Evolutionary conservation across 2,888 invertebrate genomes (phyloP).

Genomic region (Cryptus armator): DNA sequence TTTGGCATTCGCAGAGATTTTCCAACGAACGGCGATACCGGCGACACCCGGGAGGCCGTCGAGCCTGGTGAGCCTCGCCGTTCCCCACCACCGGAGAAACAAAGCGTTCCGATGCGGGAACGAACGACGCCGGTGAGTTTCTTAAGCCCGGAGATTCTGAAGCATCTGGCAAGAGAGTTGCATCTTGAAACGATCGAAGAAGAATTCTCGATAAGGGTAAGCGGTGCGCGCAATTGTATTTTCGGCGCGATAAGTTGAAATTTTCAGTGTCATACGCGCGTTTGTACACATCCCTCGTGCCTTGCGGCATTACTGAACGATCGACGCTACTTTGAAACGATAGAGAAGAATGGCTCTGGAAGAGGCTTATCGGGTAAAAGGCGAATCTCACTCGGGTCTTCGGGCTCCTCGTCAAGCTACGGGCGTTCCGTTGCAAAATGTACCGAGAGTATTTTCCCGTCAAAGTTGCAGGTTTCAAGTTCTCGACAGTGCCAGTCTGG

Average conservation of each 20-base stretch:
- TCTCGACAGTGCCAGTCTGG: conserved; percentile 88
- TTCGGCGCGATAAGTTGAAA: not conserved
- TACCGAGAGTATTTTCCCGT: conserved; percentile 92
- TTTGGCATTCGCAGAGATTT: conserved; percentile 60
- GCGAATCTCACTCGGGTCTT: conserved; percentile 82
- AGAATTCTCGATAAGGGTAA: conserved; percentile 89
- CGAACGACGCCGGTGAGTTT: conserved; percentile 80
- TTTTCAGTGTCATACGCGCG: too few species aligned
- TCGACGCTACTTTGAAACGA: conserved; percentile 59
- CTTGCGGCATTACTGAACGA: not conserved
- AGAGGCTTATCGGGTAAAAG: conserved; percentile 88
- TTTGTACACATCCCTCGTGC: too few species aligned
- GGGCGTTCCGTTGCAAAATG: conserved; percentile 84
- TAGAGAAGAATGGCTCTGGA: conserved; percentile 89
- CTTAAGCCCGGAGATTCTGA: conserved; percentile 88
- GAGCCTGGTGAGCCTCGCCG: too few species aligned
- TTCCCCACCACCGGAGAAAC: conserved; percentile 67
- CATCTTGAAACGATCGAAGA: conserved; percentile 89
- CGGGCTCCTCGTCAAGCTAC: conserved; percentile 73
- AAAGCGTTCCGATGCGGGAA: conserved; percentile 56
- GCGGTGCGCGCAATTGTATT: not conserved
- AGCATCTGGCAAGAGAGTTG: conserved; percentile 89
- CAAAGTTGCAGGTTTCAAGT: conserved; percentile 91
- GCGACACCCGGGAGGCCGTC: conserved; percentile 45
- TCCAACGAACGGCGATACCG: conserved; percentile 54